Evolutionary conservation across 2,113 vertebrate species (phyloP).

Genomic region (Gymnobelideus leadbeateri): DNA sequence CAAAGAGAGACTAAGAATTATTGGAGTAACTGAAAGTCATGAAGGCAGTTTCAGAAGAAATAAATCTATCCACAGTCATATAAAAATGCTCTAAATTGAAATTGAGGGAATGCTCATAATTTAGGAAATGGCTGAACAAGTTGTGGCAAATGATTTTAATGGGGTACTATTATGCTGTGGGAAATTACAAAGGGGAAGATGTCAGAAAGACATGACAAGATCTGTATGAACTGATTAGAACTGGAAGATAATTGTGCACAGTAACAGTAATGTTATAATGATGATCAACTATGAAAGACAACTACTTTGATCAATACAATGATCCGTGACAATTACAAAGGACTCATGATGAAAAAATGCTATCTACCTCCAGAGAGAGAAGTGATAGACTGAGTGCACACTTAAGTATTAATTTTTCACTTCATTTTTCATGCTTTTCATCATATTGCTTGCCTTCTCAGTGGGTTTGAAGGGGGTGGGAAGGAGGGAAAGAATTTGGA

Average conservation of each 20-base stretch:
- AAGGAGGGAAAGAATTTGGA: neutral
- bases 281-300: neutral
- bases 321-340: neutral
- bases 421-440: neutral
- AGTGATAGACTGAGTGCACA: neutral
- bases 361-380: neutral
- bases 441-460: neutral
- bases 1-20: too few species aligned
- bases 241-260: neutral
- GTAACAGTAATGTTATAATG: neutral
- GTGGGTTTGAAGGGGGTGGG: neutral
- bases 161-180: too few species aligned
- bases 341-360: neutral
- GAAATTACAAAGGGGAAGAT: too few species aligned
- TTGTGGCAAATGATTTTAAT: too few species aligned
- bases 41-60: too few species aligned
- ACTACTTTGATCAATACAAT: neutral
- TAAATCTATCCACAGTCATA: too few species aligned
- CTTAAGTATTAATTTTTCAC: neutral
- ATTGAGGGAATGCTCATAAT: too few species aligned
- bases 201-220: neutral
- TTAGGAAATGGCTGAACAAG: too few species aligned
- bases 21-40: too few species aligned
- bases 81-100: neutral
- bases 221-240: neutral